Conservation (phyloP, 2,113 vertebrate species). For the Crotalus horridus region DNA sequence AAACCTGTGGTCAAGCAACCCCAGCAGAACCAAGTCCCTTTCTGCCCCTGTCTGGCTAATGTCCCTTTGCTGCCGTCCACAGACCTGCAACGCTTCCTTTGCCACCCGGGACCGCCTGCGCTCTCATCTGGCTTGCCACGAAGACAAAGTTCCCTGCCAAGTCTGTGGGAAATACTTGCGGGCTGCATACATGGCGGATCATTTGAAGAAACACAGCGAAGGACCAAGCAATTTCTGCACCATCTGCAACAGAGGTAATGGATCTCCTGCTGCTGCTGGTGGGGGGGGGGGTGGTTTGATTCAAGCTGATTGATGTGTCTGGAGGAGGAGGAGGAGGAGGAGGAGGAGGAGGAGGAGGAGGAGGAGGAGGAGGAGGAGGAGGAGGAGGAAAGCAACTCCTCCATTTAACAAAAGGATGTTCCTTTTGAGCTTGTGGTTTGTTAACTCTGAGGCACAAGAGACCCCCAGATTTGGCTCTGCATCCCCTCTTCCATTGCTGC, state of each 20-base stretch:
- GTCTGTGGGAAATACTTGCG: slow-evolving; percentile 97
- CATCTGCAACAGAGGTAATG: slow-evolving; percentile 98
- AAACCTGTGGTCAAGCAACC: background rate
- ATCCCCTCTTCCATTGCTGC: background rate
- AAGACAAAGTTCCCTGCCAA: slow-evolving; percentile 98
- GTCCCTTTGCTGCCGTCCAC: slow-evolving; percentile 60
- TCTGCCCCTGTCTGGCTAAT: slow-evolving; percentile 19
- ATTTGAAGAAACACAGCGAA: slow-evolving; percentile 98
- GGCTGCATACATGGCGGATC: slow-evolving; percentile 98
- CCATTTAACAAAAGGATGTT: background rate
- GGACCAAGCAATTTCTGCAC: slow-evolving; percentile 97
- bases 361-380: background rate
- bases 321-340: background rate
- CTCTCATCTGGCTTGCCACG: slow-evolving; percentile 95
- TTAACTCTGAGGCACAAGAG: background rate
- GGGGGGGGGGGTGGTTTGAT: background rate
- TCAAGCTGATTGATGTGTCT: background rate
- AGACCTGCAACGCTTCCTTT: slow-evolving; percentile 98
- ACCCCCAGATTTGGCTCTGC: background rate
- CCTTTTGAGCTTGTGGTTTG: background rate
- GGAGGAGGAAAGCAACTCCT: background rate
- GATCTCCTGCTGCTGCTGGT: slow-evolving; percentile 1
- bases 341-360: background rate
- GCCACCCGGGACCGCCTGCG: slow-evolving; percentile 96
- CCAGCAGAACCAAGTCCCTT: background rate